Evolutionary conservation across 2,113 vertebrate species (phyloP), one percentile per base, ranked within the genome.

Genomic region (Eubucco bourcierii): DNA sequence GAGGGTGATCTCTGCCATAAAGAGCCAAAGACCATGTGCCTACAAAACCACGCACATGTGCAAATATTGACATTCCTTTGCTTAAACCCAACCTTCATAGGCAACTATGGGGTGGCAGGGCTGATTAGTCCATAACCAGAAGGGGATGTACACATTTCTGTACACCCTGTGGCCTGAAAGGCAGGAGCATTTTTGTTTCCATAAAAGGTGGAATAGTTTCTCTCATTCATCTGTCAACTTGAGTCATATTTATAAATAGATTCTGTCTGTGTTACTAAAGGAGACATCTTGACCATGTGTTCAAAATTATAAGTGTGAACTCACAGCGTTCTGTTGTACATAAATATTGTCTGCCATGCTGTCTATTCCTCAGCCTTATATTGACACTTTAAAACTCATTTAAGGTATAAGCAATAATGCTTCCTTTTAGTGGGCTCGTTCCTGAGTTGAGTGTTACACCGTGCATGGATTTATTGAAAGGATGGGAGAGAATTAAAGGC

Each of bases 251-350:
- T 73, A 68, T 65, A 87, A 93, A 87, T 64, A 86, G 31, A 56
- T 84, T 78, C 71, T 80, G 64, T 37, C 85, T 44, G 27, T 73
- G 74, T 47, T 80, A 44, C 74, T 47, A 37, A 80, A 80, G 53
- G 65, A 80, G 60, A 73, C 2, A 0, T 80, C 59, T 73, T 76
- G 68, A 72, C 59, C 85, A 76, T 72, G 70, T 90, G 89, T 87
- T 84, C 78, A 77, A 87, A 91, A 89, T 84, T 80, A 13, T 14
- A 63, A 79, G 64, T 89, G 85, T 60, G 82, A 89, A 84, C 82
- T 80, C 78, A 55, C 6, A 56, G 52, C 3, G 15, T 87, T 76
- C 91, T 87, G 86, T 25, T 79, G 88, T 37, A 63, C 77, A 76
- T 47, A 93, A 88, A 91, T 71, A 83, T 76, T 88, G 67, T 46